These are phyloP conservation scores for Tichodroma muraria DNA, from an alignment of 2,113 vertebrate species.

Conservation along the genomic window DNA sequence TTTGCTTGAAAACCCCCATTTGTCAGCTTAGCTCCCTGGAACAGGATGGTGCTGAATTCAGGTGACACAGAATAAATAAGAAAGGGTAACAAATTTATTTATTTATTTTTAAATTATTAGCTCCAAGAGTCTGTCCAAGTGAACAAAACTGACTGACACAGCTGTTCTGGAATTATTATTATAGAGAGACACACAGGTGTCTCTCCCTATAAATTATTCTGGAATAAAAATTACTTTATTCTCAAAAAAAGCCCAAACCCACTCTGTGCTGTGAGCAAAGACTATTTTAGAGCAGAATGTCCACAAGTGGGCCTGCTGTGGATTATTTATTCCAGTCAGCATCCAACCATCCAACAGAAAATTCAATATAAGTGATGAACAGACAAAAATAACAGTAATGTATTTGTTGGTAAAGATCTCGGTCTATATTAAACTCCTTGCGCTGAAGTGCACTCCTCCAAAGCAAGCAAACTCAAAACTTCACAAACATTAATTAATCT, in stretches of 20 bases:
- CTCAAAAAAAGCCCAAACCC: not conserved
- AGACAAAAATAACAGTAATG: not conserved
- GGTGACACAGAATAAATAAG: not conserved
- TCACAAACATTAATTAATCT: not conserved
- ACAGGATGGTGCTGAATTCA: not conserved
- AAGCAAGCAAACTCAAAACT: not conserved
- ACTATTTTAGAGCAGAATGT: not conserved
- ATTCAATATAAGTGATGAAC: not conserved
- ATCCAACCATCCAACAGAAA: not conserved
- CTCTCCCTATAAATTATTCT: not conserved
- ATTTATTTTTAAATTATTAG: not conserved
- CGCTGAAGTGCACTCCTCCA: not conserved
- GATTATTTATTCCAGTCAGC: not conserved
- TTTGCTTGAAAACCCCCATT: conserved; percentile 23
- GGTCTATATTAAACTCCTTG: not conserved
- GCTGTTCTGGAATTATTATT: not conserved
- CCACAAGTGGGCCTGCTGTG: not conserved
- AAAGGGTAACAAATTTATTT: not conserved
- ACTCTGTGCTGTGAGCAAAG: not conserved
- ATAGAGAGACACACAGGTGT: not conserved
- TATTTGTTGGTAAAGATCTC: not conserved
- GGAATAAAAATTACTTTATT: not conserved
- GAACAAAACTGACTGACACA: not conserved
- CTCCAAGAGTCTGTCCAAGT: not conserved
- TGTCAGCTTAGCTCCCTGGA: not conserved